A percentile compares a stretch with the other conserved stretches of the same genome.
These are phyloP conservation scores for Vanacampus margaritifer DNA, from an alignment of 2,113 vertebrate species.

Conservation along the genomic window DNA sequence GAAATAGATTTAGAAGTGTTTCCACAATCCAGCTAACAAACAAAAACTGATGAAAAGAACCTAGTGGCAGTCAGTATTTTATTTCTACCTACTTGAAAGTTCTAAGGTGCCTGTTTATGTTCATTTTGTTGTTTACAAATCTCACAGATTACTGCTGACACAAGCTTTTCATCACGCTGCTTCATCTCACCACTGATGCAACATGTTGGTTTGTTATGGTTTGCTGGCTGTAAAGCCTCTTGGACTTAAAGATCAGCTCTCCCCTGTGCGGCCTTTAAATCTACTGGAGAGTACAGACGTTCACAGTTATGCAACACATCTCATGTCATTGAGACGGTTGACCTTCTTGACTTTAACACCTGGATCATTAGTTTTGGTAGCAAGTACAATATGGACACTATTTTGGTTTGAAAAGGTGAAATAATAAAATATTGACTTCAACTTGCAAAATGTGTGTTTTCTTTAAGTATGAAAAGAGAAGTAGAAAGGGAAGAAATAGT, in stretches of 20 bases:
- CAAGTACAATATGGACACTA: neutral
- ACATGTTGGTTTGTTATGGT: constrained; percentile 61
- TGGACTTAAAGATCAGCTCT: constrained; percentile 62
- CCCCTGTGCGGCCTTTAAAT: constrained; percentile 55
- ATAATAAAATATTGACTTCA: neutral
- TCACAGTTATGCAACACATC: constrained; percentile 59
- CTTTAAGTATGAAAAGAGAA: neutral
- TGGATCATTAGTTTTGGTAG: constrained; percentile 16
- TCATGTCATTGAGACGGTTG: constrained; percentile 27
- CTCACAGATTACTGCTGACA: constrained; percentile 5
- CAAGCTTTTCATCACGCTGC: constrained; percentile 10
- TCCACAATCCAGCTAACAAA: neutral
- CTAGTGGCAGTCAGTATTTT: neutral
- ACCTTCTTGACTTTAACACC: constrained; percentile 42
- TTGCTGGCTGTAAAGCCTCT: constrained; percentile 62
- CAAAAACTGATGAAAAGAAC: neutral
- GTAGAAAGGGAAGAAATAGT: neutral
- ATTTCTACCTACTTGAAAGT: neutral
- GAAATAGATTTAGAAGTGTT: neutral
- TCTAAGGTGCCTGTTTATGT: neutral
- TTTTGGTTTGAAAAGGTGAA: neutral
- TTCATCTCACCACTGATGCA: constrained; percentile 28
- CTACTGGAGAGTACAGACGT: constrained; percentile 53
- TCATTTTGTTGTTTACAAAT: neutral
- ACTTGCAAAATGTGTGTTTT: neutral